Base-by-base conservation (phyloP, 1,140 invertebrate genomes). In the Hypsibius dujardini region DNA sequence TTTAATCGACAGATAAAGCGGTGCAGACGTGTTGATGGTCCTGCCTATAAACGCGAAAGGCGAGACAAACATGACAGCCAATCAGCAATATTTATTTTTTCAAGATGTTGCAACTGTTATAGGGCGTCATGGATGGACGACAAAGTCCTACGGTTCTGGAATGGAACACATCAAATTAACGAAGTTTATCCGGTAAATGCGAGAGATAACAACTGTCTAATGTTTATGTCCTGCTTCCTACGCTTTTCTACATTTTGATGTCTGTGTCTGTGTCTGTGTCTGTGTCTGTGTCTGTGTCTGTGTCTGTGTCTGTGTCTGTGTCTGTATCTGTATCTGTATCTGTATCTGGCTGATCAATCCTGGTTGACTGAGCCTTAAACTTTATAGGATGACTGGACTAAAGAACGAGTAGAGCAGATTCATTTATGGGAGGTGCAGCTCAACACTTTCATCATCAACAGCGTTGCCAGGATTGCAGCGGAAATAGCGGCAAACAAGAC, bases 121-220 rank as follows among this genome's bases (percentile, higher is more conserved):
- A 56, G n/a, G 50, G 62, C 62, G 3, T 15, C 12, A 12, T 67
- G 62, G 62, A 67, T 67, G 62, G 62, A 67, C 45, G 62, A 67
- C 42, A 67, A 67, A 67, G 62, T 67, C 12, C 42, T 67, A 42
- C 12, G 62, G 12, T 77, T 95, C 14, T 96, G 92, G 93, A 88
- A 92, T 76, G 92, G 94, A 60, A 95, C 93, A 14, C 89, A 91
- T 74, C 88, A 86, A 70, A 82, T 95, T 69, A 95, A 95, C 79
- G 92, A 95, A 75, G 83, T 95, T 14, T 94, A 95, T 45, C 62
- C 62, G 12, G 62, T 67, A 67, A 7, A 12, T 12, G 50, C 50
- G n/a, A 56, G n/a, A 56, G 7, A 56, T 56, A 28, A 28, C 28
- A 28, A 28, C 28, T 28, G 28, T 28, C 28, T 28, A 28, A 28